Conservation (phyloP, 2,113 vertebrate species). For the Neomonachus schauinslandi region DNA sequence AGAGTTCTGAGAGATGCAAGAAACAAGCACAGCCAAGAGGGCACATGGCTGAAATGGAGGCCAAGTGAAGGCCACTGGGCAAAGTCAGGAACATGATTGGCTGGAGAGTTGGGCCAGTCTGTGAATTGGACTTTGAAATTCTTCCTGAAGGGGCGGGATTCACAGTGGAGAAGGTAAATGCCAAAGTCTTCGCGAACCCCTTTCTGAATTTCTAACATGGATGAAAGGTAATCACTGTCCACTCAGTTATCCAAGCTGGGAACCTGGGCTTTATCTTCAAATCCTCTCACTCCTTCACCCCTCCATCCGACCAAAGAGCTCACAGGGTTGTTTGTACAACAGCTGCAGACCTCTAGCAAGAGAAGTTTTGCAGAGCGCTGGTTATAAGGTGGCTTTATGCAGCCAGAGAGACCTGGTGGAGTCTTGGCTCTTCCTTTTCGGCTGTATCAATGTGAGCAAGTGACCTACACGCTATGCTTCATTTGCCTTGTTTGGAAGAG, state of each 20-base stretch:
- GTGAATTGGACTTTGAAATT: neutral
- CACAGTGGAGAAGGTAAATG: neutral
- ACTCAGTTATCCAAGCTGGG: neutral
- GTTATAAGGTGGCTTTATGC: fast-evolving
- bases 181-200: neutral
- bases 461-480: neutral
- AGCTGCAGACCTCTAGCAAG: neutral
- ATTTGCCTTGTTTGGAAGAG: neutral
- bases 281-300: neutral
- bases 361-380: neutral
- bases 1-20: neutral
- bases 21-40: neutral
- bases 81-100: neutral
- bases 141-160: neutral
- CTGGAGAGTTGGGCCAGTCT: neutral
- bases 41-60: neutral
- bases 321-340: neutral
- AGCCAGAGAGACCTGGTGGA: no score
- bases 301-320: neutral
- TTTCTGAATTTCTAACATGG: neutral
- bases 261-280: neutral
- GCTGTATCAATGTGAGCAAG: neutral
- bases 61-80: neutral
- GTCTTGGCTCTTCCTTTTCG: neutral
- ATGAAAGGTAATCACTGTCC: neutral